Percentiles rank a stretch among this genome's conserved stretches.
Conservation (phyloP, 2,113 vertebrate species). For the Fregetta grallaria region DNA sequence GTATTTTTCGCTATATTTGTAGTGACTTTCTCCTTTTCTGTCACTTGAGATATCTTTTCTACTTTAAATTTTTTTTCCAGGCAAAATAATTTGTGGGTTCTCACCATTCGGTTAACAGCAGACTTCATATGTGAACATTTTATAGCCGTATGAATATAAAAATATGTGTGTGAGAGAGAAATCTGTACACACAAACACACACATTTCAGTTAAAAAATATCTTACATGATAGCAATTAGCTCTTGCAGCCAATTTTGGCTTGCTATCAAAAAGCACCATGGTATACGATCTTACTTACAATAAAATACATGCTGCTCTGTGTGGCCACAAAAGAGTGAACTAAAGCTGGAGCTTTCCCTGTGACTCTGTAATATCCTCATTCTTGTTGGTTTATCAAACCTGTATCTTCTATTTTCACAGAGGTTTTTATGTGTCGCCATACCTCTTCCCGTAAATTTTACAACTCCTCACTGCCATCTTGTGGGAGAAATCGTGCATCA, state of each 20-base stretch:
- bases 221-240: not conserved
- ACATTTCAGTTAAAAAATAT: not conserved
- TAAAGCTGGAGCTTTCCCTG: not conserved
- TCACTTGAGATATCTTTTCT: not conserved
- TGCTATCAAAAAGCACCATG: not conserved
- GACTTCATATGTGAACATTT: not conserved
- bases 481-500: not conserved
- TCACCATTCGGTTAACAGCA: not conserved
- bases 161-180: not conserved
- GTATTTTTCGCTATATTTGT: not conserved
- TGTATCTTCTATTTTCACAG: not conserved
- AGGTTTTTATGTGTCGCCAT: not conserved
- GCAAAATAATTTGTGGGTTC: not conserved
- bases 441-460: not conserved
- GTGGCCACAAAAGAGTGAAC: not conserved
- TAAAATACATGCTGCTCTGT: not conserved
- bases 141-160: not conserved
- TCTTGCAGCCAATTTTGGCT: not conserved
- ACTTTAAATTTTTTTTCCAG: not conserved
- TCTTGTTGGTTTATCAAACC: not conserved
- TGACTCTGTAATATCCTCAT: not conserved
- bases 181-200: not conserved
- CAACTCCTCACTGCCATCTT: constrained; percentile 70
- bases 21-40: not conserved
- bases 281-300: not conserved